A percentile compares a stretch with the other conserved stretches of the same genome.
Evolutionary conservation across 2,797 vertebrate genomes (phyloP).

Genomic region (Chrysocyon brachyurus): DNA sequence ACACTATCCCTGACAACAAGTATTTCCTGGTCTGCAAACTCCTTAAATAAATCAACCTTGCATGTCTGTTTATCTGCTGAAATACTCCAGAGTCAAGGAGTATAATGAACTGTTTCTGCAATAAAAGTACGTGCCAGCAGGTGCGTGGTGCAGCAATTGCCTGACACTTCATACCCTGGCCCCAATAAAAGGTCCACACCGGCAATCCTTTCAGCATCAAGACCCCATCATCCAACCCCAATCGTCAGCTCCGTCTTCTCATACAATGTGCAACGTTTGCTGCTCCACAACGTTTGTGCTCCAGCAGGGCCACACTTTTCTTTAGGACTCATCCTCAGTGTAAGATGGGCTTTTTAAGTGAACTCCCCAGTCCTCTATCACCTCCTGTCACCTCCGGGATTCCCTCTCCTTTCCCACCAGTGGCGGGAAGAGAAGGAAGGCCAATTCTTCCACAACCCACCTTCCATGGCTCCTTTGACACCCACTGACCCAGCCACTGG

Average conservation of each 20-base stretch:
- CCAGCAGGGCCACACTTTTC: neutral
- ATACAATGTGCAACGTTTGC: neutral
- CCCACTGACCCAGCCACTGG: neutral
- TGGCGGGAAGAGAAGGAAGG: neutral
- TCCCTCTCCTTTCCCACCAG: neutral
- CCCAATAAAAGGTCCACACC: neutral
- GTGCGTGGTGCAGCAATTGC: fast-evolving
- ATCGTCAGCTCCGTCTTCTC: neutral
- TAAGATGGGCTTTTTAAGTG: neutral
- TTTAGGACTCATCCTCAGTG: neutral
- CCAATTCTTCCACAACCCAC: neutral
- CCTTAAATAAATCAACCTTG: constrained; percentile 58
- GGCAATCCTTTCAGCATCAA: neutral
- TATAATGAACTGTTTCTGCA: neutral
- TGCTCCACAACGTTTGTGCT: too few species aligned
- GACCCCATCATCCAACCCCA: neutral
- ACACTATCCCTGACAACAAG: constrained; percentile 68
- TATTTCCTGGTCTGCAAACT: constrained; percentile 58
- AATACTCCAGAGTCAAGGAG: constrained; percentile 25
- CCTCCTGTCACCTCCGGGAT: neutral
- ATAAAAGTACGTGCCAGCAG: neutral
- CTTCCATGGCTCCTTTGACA: neutral
- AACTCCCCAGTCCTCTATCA: neutral
- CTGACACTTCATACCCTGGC: neutral
- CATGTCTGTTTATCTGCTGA: constrained; percentile 37